Percentiles rank a stretch among this genome's conserved stretches.
These are phyloP conservation scores for Catharus bicknelli DNA, from an alignment of 2,113 vertebrate genomes.

Conservation along the genomic window DNA sequence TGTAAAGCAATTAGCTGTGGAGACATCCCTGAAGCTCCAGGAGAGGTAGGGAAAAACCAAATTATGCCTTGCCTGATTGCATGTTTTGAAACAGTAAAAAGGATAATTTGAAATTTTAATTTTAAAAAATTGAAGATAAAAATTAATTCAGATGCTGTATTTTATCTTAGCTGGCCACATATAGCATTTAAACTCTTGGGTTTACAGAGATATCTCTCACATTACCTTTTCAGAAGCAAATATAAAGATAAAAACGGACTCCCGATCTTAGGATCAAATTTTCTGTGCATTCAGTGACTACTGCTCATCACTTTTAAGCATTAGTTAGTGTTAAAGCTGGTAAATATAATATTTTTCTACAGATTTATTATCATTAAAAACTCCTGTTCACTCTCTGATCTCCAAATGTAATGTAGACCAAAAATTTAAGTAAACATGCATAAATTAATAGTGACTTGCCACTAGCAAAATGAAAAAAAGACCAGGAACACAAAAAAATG, in stretches of 20 bases:
- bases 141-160: background rate
- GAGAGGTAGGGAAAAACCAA: background rate
- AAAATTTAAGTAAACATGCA: background rate
- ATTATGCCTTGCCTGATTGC: background rate
- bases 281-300: background rate
- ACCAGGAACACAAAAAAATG: background rate
- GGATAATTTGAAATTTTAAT: background rate
- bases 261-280: background rate
- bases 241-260: background rate
- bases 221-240: background rate
- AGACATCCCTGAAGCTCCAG: background rate
- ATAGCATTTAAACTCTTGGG: background rate
- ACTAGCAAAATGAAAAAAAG: background rate
- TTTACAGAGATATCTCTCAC: background rate
- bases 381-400: background rate
- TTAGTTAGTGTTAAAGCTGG: background rate
- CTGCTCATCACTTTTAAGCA: background rate
- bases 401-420: background rate
- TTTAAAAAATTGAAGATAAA: background rate
- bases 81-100: background rate
- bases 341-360: background rate
- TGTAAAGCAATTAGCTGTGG: background rate
- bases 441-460: slow-evolving; percentile 2
- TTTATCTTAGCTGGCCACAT: background rate
- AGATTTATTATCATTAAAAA: background rate